Percentiles rank a stretch among this genome's conserved stretches.
Evolutionary conservation across 2,113 vertebrate genomes (phyloP).

Genomic region (Protomyctophum bolini): DNA sequence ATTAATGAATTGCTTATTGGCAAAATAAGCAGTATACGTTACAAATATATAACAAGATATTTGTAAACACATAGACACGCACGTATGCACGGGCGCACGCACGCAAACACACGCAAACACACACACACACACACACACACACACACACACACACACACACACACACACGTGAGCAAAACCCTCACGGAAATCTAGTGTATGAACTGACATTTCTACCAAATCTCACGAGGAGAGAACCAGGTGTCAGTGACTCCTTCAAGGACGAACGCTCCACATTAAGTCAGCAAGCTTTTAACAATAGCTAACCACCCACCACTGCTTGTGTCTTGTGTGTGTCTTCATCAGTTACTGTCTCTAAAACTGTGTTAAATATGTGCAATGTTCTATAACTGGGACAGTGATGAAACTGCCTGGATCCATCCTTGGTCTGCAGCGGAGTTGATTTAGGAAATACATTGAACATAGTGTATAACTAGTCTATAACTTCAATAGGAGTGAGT

Average conservation of each 20-base stretch:
- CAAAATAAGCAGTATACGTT: background rate
- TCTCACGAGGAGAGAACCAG: background rate
- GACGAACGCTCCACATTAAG: constrained; percentile 10
- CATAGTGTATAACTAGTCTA: background rate
- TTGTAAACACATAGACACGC: too few species aligned
- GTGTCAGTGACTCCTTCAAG: constrained; percentile 7
- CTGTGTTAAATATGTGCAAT: constrained; percentile 71
- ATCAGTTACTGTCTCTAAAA: constrained; percentile 76
- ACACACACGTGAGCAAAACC: background rate
- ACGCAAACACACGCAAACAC: background rate
- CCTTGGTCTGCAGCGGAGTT: constrained; percentile 56
- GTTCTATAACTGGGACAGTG: constrained; percentile 78
- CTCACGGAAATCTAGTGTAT: too few species aligned
- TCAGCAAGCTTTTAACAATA: constrained; percentile 68
- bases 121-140: constrained; percentile 3
- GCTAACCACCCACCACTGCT: constrained; percentile 78
- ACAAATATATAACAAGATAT: background rate
- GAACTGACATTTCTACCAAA: background rate
- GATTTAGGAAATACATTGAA: constrained; percentile 23
- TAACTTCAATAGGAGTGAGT: background rate
- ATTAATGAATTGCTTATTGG: background rate
- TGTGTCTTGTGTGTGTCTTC: constrained; percentile 79
- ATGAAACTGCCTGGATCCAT: constrained; percentile 81
- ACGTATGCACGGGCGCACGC: too few species aligned
- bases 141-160: background rate